Evolutionary conservation across 2,797 vertebrate genomes (phyloP).

Genomic region (Natrix natrix): DNA sequence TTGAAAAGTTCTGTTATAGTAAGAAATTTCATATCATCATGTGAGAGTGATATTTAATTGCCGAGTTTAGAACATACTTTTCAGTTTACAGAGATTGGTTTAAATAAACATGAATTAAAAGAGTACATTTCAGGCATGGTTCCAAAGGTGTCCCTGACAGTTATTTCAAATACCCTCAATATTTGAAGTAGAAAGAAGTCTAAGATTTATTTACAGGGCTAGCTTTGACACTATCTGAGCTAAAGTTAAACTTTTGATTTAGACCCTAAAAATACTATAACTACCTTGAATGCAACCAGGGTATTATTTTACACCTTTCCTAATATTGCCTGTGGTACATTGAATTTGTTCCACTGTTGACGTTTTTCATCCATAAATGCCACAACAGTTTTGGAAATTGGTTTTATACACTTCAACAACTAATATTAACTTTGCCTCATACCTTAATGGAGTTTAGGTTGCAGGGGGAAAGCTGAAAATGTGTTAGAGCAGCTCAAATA

Average conservation of each 20-base stretch:
- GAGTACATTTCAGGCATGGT: background rate
- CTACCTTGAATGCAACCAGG: background rate
- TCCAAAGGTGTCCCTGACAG: background rate
- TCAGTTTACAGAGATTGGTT: background rate
- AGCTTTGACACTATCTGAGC: background rate
- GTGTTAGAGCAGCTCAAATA: constrained; percentile 31
- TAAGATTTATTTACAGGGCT: constrained; percentile 11
- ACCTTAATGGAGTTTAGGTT: constrained; percentile 45
- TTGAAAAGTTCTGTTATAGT: background rate
- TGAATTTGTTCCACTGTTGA: constrained; percentile 33
- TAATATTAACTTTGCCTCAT: constrained; percentile 47
- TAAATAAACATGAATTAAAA: background rate
- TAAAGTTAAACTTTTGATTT: constrained; percentile 1
- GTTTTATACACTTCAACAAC: constrained; percentile 34
- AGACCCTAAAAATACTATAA: background rate
- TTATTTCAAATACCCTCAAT: background rate
- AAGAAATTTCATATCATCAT: background rate
- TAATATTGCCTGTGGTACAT: background rate
- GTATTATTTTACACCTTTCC: constrained; percentile 28
- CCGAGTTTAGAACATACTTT: background rate
- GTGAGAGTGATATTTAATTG: background rate
- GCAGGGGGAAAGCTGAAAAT: constrained; percentile 38
- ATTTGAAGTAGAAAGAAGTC: constrained; percentile 3
- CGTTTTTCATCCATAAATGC: constrained; percentile 61
- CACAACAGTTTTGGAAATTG: constrained; percentile 31